phyloP scores from a whole-genome alignment of 2,888 invertebrate species.

The Trissoscelio sp. region DNA sequence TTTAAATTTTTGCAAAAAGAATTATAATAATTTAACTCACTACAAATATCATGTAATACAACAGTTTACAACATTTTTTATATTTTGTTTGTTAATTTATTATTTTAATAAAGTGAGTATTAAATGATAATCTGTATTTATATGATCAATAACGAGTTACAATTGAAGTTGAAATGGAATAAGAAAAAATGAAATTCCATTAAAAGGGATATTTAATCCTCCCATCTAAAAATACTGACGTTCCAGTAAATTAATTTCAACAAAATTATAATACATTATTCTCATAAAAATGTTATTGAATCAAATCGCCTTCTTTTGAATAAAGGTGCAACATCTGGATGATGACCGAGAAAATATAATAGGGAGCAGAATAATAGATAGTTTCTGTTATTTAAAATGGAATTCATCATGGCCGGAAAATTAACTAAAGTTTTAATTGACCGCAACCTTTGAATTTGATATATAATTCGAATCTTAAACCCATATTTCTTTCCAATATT shows the following conservation, averaged over 20 bases:
- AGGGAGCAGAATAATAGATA: constrained; percentile 9
- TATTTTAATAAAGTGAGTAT: no score
- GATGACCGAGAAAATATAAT: constrained; percentile 26
- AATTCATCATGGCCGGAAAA: background rate
- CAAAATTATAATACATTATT: background rate
- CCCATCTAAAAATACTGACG: background rate
- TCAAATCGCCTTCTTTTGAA: background rate
- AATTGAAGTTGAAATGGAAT: background rate
- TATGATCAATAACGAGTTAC: no score
- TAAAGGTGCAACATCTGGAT: constrained; percentile 37
- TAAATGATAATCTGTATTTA: no score
- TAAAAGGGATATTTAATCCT: background rate
- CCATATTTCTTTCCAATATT: no score
- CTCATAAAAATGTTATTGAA: background rate
- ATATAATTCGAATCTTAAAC: no score
- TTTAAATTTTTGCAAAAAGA: no score
- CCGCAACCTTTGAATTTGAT: constrained; percentile 5
- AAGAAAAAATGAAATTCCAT: background rate
- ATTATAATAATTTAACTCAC: no score
- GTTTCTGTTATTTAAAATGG: constrained; percentile 1
- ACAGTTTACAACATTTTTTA: no score
- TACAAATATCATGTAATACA: no score
- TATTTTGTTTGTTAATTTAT: no score
- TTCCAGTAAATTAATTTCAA: background rate
- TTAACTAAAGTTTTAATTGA: background rate